Percentiles rank a stretch among this genome's conserved stretches.
phyloP scores from a whole-genome alignment of 30 jellyfish, hydroid and myxozoan genomes.

The Haliclystus octoradiatus region DNA sequence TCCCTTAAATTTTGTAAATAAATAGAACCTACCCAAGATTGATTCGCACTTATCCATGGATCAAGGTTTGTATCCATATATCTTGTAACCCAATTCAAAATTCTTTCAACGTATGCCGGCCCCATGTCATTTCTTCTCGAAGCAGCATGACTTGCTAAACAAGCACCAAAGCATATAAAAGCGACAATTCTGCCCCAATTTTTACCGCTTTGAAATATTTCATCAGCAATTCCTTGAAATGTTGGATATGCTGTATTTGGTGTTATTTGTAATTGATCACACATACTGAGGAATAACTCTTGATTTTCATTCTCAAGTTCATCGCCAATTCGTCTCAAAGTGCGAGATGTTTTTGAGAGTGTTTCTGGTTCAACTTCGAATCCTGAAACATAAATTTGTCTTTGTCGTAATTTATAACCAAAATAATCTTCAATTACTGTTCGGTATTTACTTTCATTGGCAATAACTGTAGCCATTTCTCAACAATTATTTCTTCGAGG shows the following conservation, averaged over 20 bases:
- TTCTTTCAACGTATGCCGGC: slow-evolving; percentile 46
- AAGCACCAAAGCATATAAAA: slow-evolving; percentile 69
- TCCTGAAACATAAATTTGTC: slow-evolving; percentile 45
- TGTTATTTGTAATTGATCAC: slow-evolving; percentile 62
- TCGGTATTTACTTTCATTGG: slow-evolving; percentile 46
- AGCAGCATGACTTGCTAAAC: slow-evolving; percentile 73
- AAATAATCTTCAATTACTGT: slow-evolving; percentile 52
- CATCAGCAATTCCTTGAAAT: slow-evolving; percentile 81
- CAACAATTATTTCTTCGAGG: too few relatives aligned
- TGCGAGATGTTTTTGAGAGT: slow-evolving; percentile 36
- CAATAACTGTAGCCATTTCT: slow-evolving; percentile 68
- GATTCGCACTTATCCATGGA: slow-evolving; percentile 52
- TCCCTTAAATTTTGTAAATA: too few relatives aligned
- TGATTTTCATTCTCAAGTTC: slow-evolving; percentile 60
- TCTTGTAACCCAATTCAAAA: slow-evolving; percentile 71
- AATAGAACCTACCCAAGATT: slow-evolving; percentile 95
- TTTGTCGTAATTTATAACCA: slow-evolving; percentile 51
- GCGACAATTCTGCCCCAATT: slow-evolving; percentile 96
- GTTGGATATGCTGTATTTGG: slow-evolving; percentile 80
- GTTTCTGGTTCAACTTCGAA: slow-evolving; percentile 48
- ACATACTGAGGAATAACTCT: slow-evolving; percentile 59
- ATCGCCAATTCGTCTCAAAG: slow-evolving; percentile 79
- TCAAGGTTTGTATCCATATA: slow-evolving; percentile 56
- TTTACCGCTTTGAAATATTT: slow-evolving; percentile 58
- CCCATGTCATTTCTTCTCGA: slow-evolving; percentile 55